Base-by-base conservation (phyloP, 2,797 vertebrate genomes). In the Muscicapa striata region DNA sequence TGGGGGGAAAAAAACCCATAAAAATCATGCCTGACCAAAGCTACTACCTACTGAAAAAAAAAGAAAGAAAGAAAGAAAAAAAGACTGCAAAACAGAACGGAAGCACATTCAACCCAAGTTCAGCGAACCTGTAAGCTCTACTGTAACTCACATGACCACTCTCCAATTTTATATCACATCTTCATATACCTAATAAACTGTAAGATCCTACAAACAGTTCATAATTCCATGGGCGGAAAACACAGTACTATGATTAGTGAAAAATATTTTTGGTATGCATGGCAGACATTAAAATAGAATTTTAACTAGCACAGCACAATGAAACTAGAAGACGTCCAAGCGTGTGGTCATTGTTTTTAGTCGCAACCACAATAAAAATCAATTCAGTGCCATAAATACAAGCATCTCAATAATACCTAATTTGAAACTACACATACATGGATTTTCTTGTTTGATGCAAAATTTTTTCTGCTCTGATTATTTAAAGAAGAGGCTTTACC, bases 1-100 rank as follows among this genome's bases (percentile, higher is more conserved):
- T 19, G 1, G 2, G 21, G 21, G 26, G 9, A 4, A 3, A 9
- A 18, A 14, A 32, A 12, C 3, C 5, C 36, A 52, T 29, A 13
- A 63, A 84, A 89, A 74, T 32, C 17, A n/a, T 24, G 5, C 18
- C 43, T 62, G 73, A 67, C 4, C 79, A 22, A 90, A 87, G n/a
- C 32, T 46, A 63, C 10, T 40, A 49, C 18, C 40, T 86, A 38
- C 16, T 18, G 13, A 41, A 72, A 86, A 83, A 54, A 62, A 16
- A 14, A 15, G 36, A 36, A 36, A 36, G 10, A 36, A 36, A 36
- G 10, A 36, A 36, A 36, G 34, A 83, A 54, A 62, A 16, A 14
- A 15, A 75, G 22, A 51, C 23, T 55, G 38, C 24, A 77, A 80
- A 95, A 74, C 29, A 75, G 49, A 86, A 64, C 23, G 14, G 57